These are phyloP conservation scores for Lathamus discolor DNA, from an alignment of 2,113 vertebrate genomes.

Conservation along the genomic window DNA sequence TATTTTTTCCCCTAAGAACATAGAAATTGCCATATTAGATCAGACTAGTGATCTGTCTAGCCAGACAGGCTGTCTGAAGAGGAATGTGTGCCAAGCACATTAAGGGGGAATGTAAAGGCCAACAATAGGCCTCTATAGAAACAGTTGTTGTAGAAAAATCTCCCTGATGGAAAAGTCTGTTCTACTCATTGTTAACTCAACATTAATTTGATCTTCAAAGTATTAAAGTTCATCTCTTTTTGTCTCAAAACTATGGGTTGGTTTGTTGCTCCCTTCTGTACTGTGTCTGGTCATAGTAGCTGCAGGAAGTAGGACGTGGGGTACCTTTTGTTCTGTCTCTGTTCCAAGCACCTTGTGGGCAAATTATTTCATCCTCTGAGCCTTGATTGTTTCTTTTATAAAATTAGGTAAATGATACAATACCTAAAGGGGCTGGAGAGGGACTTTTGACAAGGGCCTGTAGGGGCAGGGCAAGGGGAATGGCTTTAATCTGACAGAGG, in stretches of 20 bases:
- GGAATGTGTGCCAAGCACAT: not conserved
- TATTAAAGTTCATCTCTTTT: not conserved
- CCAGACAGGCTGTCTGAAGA: not conserved
- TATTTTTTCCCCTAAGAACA: not conserved
- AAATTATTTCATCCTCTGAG: not conserved
- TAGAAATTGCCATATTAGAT: not conserved
- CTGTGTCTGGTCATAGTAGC: accelerated
- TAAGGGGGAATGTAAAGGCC: not conserved
- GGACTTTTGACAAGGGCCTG: not conserved
- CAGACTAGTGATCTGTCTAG: not conserved
- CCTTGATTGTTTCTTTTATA: not conserved
- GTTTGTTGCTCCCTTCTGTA: not conserved
- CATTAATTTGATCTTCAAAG: not conserved
- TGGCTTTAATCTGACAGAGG: not conserved
- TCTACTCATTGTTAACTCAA: not conserved
- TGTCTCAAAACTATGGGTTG: not conserved
- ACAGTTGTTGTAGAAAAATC: not conserved
- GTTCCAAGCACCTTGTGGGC: not conserved
- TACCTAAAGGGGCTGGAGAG: not conserved
- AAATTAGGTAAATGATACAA: not conserved
- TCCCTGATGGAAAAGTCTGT: not conserved
- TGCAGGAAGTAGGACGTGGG: not conserved
- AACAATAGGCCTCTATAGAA: not conserved
- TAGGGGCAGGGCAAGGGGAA: not conserved
- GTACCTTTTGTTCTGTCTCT: not conserved